phyloP scores from a whole-genome alignment of 2,888 invertebrate genomes.

The Pediacus dermestoides region DNA sequence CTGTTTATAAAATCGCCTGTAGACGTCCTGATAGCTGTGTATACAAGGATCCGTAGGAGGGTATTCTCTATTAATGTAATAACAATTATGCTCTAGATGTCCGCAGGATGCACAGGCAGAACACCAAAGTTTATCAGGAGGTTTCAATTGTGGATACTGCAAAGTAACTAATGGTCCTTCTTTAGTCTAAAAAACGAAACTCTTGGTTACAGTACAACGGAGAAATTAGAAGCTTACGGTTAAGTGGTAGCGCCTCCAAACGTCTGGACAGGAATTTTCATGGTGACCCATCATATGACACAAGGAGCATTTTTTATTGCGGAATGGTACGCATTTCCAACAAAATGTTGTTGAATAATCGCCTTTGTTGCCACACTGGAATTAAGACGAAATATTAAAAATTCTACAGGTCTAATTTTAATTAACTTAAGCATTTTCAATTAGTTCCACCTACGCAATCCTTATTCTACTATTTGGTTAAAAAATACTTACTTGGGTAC shows the following conservation, averaged over 20 bases:
- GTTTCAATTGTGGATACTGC: conserved; percentile 37
- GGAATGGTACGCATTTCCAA: conserved; percentile 58
- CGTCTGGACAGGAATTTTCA: conserved; percentile 62
- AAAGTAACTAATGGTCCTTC: conserved; percentile 36
- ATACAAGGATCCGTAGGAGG: conserved; percentile 32
- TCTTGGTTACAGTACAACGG: conserved; percentile 3
- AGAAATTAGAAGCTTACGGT: conserved; percentile 61
- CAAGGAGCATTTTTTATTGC: conserved; percentile 53
- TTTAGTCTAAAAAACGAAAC: conserved; percentile 37
- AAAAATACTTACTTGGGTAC: conserved; percentile 59
- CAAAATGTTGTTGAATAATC: conserved; percentile 58
- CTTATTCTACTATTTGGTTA: too few relatives aligned
- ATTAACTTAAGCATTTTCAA: conserved; percentile 3
- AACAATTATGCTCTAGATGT: conserved; percentile 43
- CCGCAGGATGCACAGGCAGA: conserved; percentile 50
- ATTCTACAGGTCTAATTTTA: conserved; percentile 3
- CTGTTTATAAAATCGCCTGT: conserved; percentile 9
- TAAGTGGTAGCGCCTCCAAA: conserved; percentile 72
- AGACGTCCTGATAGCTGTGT: conserved; percentile 31
- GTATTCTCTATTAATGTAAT: conserved; percentile 30
- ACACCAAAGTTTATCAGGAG: conserved; percentile 43
- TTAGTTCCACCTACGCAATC: too few relatives aligned
- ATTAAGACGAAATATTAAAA: conserved; percentile 27
- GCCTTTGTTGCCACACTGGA: conserved; percentile 66
- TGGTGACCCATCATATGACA: conserved; percentile 65